phyloP scores from a whole-genome alignment of 1,140 invertebrate genomes.

The Brachionus asplanchnoidis region DNA sequence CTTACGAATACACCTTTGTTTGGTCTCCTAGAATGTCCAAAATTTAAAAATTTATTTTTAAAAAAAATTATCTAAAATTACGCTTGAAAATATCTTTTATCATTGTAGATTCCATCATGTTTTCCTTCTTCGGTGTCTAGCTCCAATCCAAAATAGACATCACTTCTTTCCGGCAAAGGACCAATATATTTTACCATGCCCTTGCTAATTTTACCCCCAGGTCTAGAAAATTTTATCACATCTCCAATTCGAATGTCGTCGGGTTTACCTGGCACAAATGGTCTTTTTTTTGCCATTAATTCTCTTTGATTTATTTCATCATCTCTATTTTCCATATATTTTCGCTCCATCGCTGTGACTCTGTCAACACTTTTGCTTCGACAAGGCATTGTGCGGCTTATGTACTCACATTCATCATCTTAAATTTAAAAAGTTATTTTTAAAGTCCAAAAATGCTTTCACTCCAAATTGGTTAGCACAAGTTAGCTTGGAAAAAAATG shows the following conservation, averaged over 20 bases:
- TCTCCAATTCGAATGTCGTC: constrained; percentile 52
- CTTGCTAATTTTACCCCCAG: constrained; percentile 54
- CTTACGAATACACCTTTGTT: constrained; percentile 57
- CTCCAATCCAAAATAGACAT: constrained; percentile 55
- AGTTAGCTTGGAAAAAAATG: not conserved
- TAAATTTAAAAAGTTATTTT: not conserved
- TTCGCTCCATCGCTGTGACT: not conserved
- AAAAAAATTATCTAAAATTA: constrained; percentile 44
- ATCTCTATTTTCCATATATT: not conserved
- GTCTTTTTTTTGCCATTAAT: constrained; percentile 40
- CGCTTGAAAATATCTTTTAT: constrained; percentile 54
- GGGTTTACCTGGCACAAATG: constrained; percentile 53
- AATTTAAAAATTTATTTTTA: not conserved
- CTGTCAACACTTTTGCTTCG: constrained; percentile 28
- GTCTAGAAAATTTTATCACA: constrained; percentile 55
- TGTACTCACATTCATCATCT: constrained; percentile 11
- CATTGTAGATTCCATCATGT: constrained; percentile 56
- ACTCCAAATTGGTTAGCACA: not conserved
- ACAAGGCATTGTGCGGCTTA: not conserved
- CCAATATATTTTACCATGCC: constrained; percentile 55
- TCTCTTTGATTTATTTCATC: constrained; percentile 33
- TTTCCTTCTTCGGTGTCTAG: constrained; percentile 56
- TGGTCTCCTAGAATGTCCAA: constrained; percentile 51
- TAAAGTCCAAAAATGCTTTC: not conserved
- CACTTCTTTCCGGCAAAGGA: constrained; percentile 52